phyloP scores from a whole-genome alignment of 2,888 invertebrate species.

The Oxytorus armatus region DNA sequence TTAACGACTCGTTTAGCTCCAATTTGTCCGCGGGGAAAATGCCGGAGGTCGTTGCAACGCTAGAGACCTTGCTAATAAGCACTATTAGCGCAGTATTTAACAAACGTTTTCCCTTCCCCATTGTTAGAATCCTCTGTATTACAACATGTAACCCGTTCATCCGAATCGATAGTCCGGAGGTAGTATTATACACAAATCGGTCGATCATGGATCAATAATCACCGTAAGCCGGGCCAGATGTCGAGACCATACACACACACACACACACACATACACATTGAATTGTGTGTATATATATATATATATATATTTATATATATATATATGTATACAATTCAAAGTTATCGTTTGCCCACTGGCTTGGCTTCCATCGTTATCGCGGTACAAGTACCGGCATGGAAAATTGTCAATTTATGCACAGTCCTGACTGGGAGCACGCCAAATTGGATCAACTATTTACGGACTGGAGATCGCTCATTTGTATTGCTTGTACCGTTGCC shows the following conservation, averaged over 20 bases:
- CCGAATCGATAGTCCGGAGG: conserved; percentile 14
- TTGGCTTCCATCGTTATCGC: conserved; percentile 1
- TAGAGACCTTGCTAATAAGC: not conserved
- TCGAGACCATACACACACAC: conserved; percentile 24
- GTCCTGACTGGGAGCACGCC: not conserved
- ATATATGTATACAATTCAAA: not conserved
- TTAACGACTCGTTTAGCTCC: conserved; percentile 32
- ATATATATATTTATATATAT: no score
- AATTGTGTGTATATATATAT: no score
- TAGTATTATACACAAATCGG: conserved; percentile 15
- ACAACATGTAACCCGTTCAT: conserved; percentile 12
- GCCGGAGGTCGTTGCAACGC: not conserved
- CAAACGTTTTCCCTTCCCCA: not conserved
- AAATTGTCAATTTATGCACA: conserved; percentile 16
- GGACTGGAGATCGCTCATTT: conserved; percentile 22
- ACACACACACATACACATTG: conserved; percentile 9
- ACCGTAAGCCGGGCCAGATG: conserved; percentile 3
- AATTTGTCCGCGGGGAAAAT: not conserved
- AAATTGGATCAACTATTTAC: conserved; percentile 19
- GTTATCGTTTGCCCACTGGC: conserved; percentile 25
- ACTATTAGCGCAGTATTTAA: not conserved
- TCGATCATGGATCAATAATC: conserved; percentile 39
- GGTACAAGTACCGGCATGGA: conserved; percentile 2
- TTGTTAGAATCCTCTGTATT: not conserved
- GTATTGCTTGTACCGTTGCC: conserved; percentile 2